phyloP scores from a whole-genome alignment of 2,797 vertebrate species.

The Neomorphus geoffroyi region DNA sequence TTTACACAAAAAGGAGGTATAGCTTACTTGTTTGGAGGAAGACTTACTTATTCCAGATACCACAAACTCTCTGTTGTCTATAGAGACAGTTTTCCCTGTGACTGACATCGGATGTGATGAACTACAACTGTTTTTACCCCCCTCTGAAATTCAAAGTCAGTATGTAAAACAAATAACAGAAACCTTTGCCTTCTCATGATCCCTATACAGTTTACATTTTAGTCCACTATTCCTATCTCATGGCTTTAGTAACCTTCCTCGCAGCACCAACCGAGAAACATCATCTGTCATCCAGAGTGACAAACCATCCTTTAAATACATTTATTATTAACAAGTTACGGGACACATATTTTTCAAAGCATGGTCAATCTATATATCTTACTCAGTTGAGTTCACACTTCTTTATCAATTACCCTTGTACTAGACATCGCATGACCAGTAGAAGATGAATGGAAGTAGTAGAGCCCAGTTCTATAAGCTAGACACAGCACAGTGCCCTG shows the following conservation, averaged over 20 bases:
- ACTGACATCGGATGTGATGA: not conserved
- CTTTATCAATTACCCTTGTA: constrained; percentile 42
- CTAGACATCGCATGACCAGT: constrained; percentile 23
- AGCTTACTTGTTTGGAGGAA: not conserved
- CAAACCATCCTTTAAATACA: constrained; percentile 23
- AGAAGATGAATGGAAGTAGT: constrained; percentile 31
- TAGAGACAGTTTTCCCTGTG: not conserved
- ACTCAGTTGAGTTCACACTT: constrained; percentile 22
- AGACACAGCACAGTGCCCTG: not conserved
- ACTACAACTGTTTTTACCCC: not conserved
- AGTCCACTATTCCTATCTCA: not conserved
- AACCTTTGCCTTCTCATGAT: not conserved
- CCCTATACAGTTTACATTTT: not conserved
- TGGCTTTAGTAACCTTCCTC: not conserved
- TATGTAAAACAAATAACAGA: not conserved
- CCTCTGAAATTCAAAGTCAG: not conserved
- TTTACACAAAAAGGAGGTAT: not conserved
- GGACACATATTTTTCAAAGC: constrained; percentile 34
- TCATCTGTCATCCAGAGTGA: constrained; percentile 9
- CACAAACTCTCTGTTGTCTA: not conserved
- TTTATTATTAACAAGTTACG: constrained; percentile 45
- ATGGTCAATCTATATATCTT: constrained; percentile 39
- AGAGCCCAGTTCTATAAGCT: constrained; percentile 9
- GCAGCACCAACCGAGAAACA: not conserved
- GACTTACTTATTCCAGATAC: not conserved